phyloP scores from a whole-genome alignment of 2,888 invertebrate species.

The Plebejus argus region DNA sequence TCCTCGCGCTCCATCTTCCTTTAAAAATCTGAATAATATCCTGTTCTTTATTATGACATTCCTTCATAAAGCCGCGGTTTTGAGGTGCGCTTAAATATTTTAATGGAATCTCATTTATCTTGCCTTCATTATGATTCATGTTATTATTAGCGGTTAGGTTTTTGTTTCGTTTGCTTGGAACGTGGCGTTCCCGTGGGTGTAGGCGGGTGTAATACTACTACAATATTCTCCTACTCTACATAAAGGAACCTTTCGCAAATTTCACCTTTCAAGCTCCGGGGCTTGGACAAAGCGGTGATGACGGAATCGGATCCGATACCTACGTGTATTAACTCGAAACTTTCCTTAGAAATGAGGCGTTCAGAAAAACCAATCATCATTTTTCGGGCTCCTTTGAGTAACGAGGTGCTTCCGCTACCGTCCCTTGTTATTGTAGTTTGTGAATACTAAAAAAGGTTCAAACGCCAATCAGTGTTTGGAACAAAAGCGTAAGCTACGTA shows the following conservation, averaged over 20 bases:
- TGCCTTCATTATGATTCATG: constrained; percentile 28
- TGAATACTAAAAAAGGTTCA: background rate
- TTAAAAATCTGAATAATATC: constrained; percentile 76
- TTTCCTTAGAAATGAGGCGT: background rate
- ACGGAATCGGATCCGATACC: constrained; percentile 16
- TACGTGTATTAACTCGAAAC: background rate
- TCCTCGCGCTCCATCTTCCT: constrained; percentile 73
- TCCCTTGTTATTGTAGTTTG: constrained; percentile 9
- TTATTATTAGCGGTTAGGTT: background rate
- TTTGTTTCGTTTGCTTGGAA: background rate
- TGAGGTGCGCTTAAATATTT: constrained; percentile 72
- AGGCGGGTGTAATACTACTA: background rate
- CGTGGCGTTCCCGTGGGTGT: background rate
- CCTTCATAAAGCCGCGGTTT: constrained; percentile 73
- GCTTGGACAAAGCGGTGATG: constrained; percentile 17
- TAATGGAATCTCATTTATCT: constrained; percentile 74
- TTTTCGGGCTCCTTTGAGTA: background rate
- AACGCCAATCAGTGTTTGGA: background rate
- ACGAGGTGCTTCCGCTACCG: background rate
- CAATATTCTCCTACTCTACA: background rate
- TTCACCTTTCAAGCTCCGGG: constrained; percentile 1
- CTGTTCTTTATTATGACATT: constrained; percentile 76
- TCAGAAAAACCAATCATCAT: constrained; percentile 14
- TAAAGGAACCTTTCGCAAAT: constrained; percentile 17
- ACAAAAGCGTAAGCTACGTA: background rate